Conservation (phyloP, 2,888 invertebrate genomes). For the Augochlorella aurata region DNA sequence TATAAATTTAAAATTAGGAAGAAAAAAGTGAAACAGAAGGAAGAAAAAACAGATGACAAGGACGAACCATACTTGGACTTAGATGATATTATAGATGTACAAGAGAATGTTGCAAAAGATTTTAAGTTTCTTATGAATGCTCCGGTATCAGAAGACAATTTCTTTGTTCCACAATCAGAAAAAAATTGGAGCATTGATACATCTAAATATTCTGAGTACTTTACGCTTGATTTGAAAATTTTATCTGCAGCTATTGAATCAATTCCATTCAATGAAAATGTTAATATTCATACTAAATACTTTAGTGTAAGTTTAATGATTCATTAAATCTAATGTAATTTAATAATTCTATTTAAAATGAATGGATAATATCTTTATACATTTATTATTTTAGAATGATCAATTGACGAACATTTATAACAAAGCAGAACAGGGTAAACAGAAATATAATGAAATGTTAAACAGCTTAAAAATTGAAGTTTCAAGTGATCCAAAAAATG, state of each 20-base stretch:
- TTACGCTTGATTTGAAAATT: conserved; percentile 80
- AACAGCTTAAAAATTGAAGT: not conserved
- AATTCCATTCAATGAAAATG: conserved; percentile 82
- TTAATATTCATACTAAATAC: conserved; percentile 79
- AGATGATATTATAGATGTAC: conserved; percentile 25
- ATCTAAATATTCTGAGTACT: conserved; percentile 79
- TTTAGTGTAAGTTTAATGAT: conserved; percentile 76
- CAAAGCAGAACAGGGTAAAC: conserved; percentile 36
- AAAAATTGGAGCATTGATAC: conserved; percentile 81
- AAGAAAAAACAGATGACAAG: not conserved
- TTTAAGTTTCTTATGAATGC: conserved; percentile 80
- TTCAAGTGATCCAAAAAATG: conserved; percentile 8
- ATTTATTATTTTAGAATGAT: conserved; percentile 66
- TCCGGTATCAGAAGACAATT: conserved; percentile 77
- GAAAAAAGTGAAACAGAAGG: conserved; percentile 15
- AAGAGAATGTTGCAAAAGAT: conserved; percentile 65
- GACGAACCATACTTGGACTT: conserved; percentile 28
- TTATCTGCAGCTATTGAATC: conserved; percentile 81
- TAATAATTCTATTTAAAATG: not conserved
- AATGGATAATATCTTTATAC: not conserved
- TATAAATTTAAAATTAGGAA: conserved; percentile 19
- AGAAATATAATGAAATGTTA: conserved; percentile 40
- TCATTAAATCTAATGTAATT: not conserved
- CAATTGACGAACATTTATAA: conserved; percentile 71
- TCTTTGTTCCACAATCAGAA: conserved; percentile 82